Base-by-base conservation (phyloP, 2,113 vertebrate genomes). In the Prunella fulvescens region DNA sequence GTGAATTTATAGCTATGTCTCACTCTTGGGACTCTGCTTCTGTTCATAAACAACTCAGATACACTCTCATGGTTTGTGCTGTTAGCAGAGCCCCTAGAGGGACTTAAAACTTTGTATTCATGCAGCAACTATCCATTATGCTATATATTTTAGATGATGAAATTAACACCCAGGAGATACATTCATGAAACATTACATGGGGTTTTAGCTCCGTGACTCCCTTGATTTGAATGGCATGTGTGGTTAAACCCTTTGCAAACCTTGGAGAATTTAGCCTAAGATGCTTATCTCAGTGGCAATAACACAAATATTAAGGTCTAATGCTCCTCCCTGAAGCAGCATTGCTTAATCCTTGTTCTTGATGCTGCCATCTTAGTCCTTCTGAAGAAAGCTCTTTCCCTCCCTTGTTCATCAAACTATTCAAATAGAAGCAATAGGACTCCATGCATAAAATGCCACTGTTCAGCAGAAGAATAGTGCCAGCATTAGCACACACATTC, bases 41-140 rank as follows among this genome's bases (percentile, higher is more conserved):
- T 96, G 92, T 92, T 96, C 95, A 97, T 95, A 96, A 97, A 97
- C 95, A 97, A 88, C 95, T 95, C 73, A 39, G 95, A 96, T n/a
- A 90, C 86, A 95, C 86, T 95, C 88, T 90, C 90, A 84, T 84
- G 83, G 86, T 95, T 92, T 93, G 83, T 79, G 82, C 92, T 94
- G 90, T 88, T 91, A 86, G 86, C 93, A 92, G 71, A 90, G 57
- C 67, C 95, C 90, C 95, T 74, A 67, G 95, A 96, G 95, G 83
- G 93, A 76, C 90, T 94, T 92, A 79, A 96, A 95, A 95, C 80
- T 92, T 95, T 3, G 37, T 82, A 94, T 96, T 96, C 93, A 81
- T 88, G 81, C 88, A 94, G 86, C 62, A 89, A 73, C 95, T 90
- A 93, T 81, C 95, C 72, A 91, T 97, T 97, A 97, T 84, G 69